A percentile compares a stretch with the other conserved stretches of the same genome.
phyloP scores from a whole-genome alignment of 2,888 invertebrate genomes.

The Cetonia aurata region DNA sequence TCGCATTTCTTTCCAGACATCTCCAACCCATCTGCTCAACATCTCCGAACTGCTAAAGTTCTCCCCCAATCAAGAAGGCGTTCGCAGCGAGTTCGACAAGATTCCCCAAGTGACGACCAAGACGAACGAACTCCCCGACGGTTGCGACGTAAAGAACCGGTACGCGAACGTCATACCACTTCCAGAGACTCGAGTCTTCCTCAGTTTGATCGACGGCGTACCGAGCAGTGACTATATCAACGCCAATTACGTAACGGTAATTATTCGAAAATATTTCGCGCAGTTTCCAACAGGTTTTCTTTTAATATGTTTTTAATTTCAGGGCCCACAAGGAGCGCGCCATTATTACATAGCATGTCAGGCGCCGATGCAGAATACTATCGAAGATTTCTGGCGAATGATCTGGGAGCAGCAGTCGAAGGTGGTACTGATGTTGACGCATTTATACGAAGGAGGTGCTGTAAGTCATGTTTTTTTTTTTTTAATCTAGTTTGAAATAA shows the following conservation, averaged over 20 bases:
- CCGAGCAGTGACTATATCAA: conserved; percentile 92
- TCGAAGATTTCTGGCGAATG: conserved; percentile 95
- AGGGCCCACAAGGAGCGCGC: conserved; percentile 88
- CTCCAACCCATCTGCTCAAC: conserved; percentile 81
- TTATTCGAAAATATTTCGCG: conserved; percentile 57
- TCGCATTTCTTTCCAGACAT: conserved; percentile 65
- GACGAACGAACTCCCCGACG: conserved; percentile 86
- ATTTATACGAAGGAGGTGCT: conserved; percentile 89
- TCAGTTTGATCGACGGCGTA: conserved; percentile 79
- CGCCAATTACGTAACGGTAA: conserved; percentile 91
- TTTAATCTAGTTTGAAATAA: too few species aligned
- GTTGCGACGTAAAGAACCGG: conserved; percentile 91
- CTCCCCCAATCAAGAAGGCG: conserved; percentile 76
- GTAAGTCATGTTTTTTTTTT: conserved; percentile 67
- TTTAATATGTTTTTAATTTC: conserved; percentile 45
- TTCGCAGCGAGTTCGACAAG: conserved; percentile 85
- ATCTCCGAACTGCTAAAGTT: conserved; percentile 84
- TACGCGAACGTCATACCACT: conserved; percentile 96
- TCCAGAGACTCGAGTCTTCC: conserved; percentile 88
- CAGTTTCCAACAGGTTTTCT: neutral
- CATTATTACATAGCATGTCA: conserved; percentile 94
- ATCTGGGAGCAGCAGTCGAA: conserved; percentile 94
- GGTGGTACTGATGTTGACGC: conserved; percentile 91
- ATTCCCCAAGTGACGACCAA: conserved; percentile 84
- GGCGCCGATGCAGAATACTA: conserved; percentile 87